Evolutionary conservation across 2,113 vertebrate genomes (phyloP).

Genomic region (Manacus vitellinus): DNA sequence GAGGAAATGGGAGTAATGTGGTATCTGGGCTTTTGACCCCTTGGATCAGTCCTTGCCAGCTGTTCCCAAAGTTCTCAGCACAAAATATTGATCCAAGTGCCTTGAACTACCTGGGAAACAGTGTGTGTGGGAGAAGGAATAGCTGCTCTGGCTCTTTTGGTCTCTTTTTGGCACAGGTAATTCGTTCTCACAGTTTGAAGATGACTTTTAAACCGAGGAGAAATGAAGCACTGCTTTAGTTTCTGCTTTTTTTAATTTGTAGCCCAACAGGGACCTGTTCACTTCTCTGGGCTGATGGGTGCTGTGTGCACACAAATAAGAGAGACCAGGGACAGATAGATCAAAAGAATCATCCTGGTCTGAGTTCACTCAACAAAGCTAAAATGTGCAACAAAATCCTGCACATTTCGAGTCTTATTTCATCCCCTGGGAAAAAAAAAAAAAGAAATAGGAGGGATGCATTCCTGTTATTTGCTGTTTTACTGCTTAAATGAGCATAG

Average conservation of each 20-base stretch:
- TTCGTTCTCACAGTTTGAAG: neutral
- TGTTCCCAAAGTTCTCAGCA: neutral
- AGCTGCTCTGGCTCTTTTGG: neutral
- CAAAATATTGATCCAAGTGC: neutral
- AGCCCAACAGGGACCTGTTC: neutral
- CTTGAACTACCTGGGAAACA: neutral
- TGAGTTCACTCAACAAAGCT: neutral
- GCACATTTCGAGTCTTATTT: neutral
- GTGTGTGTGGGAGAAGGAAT: neutral
- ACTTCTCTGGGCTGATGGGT: neutral
- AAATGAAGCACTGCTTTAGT: neutral
- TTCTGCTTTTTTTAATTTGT: neutral
- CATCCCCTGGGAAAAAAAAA: neutral
- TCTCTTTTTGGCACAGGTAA: neutral
- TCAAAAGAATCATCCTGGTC: neutral
- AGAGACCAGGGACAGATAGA: neutral
- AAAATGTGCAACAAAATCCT: neutral
- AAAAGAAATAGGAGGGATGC: neutral
- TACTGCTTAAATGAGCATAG: neutral
- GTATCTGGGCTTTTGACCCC: neutral
- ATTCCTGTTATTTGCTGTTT: neutral
- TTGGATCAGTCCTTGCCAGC: neutral
- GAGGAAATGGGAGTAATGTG: neutral
- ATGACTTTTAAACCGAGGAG: neutral
- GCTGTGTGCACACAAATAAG: neutral